These are phyloP conservation scores for Shargacucullia verbasci DNA, from an alignment of 2,888 invertebrate genomes.

Conservation along the genomic window DNA sequence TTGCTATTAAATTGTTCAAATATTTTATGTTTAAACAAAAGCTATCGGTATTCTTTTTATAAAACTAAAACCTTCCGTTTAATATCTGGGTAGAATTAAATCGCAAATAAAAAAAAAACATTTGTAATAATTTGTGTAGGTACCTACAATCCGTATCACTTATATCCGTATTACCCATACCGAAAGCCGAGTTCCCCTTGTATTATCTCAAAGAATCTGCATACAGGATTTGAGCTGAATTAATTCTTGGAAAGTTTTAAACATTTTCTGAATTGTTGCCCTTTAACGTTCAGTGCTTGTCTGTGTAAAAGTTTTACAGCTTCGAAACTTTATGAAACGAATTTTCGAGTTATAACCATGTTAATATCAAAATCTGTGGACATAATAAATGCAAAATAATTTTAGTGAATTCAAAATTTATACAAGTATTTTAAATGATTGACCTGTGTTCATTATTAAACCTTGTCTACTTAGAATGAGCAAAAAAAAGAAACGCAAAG, in stretches of 20 bases:
- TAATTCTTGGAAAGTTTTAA: conserved; percentile 47
- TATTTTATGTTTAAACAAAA: too few relatives aligned
- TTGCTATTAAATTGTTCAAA: too few relatives aligned
- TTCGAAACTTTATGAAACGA: conserved; percentile 8
- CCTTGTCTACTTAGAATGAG: too few relatives aligned
- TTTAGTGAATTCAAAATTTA: not conserved
- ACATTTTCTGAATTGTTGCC: conserved; percentile 49
- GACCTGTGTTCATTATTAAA: too few relatives aligned
- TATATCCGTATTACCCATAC: conserved; percentile 12
- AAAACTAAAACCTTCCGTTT: too few relatives aligned
- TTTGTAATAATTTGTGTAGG: too few relatives aligned
- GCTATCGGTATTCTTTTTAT: too few relatives aligned
- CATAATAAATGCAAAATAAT: not conserved
- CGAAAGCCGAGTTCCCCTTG: conserved; percentile 3
- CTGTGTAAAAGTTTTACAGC: conserved; percentile 28
- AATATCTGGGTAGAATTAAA: too few relatives aligned
- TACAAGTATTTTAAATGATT: not conserved
- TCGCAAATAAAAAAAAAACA: too few relatives aligned
- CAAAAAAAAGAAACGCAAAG: too few relatives aligned
- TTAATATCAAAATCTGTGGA: not conserved
- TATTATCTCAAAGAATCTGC: conserved; percentile 37
- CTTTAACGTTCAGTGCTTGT: conserved; percentile 34
- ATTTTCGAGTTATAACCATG: not conserved
- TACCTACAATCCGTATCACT: too few relatives aligned
- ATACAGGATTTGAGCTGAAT: conserved; percentile 53